phyloP scores from a whole-genome alignment of 2,797 vertebrate genomes.

The Myotis myotis region DNA sequence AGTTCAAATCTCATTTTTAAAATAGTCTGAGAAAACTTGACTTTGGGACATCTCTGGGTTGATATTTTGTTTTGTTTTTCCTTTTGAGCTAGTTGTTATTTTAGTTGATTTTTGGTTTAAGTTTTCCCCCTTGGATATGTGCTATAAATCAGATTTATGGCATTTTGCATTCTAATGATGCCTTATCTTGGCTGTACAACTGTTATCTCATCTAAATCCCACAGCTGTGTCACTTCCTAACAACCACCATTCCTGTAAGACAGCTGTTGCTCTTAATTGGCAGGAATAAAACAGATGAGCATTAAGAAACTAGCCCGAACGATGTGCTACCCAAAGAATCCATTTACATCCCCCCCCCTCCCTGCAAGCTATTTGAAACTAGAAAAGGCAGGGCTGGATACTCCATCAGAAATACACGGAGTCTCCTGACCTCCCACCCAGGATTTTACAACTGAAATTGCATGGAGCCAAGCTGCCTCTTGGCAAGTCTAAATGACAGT shows the following conservation, averaged over 20 bases:
- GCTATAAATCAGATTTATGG: slow-evolving; percentile 76
- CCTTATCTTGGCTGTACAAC: slow-evolving; percentile 73
- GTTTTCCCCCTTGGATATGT: slow-evolving; percentile 49
- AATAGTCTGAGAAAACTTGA: slow-evolving; percentile 75
- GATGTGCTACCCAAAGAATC: slow-evolving; percentile 70
- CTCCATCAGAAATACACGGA: background rate
- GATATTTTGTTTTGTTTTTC: slow-evolving; percentile 67
- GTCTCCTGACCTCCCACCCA: background rate
- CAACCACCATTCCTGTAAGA: slow-evolving; percentile 73
- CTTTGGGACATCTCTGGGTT: slow-evolving; percentile 51
- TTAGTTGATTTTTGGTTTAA: slow-evolving; percentile 70
- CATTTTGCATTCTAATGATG: slow-evolving; percentile 76
- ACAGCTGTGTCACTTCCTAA: slow-evolving; percentile 81
- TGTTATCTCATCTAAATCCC: slow-evolving; percentile 80
- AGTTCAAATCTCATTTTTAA: slow-evolving; percentile 76
- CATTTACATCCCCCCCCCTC: slow-evolving; percentile 56
- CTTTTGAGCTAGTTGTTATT: slow-evolving; percentile 54
- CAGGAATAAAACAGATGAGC: slow-evolving; percentile 55
- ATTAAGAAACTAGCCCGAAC: slow-evolving; percentile 67
- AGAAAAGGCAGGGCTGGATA: background rate
- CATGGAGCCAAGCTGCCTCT: background rate
- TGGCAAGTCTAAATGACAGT: slow-evolving; percentile 11
- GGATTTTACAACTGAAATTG: slow-evolving; percentile 44
- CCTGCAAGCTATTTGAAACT: slow-evolving; percentile 2
- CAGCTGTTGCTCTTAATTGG: slow-evolving; percentile 80